These are phyloP conservation scores for Lates calcarifer DNA, from an alignment of 2,113 vertebrate species.

Conservation along the genomic window DNA sequence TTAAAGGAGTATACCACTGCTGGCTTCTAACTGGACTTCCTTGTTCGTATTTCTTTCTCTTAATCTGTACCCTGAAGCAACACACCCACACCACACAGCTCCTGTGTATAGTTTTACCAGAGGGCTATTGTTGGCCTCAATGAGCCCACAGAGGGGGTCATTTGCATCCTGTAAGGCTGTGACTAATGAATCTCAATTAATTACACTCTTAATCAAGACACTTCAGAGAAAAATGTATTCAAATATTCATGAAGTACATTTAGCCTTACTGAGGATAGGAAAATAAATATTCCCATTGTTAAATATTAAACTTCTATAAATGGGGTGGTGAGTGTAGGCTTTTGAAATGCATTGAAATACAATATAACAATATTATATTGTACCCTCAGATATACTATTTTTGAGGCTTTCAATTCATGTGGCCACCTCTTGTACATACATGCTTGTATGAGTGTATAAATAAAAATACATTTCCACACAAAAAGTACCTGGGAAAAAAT, in stretches of 20 bases:
- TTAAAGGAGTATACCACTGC: background rate
- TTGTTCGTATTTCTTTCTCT: conserved; percentile 30
- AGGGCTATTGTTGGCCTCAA: conserved; percentile 55
- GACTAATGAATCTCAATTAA: conserved; percentile 59
- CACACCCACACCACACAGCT: conserved; percentile 23
- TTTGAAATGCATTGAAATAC: background rate
- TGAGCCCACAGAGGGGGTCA: conserved; percentile 48
- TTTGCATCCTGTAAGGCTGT: conserved; percentile 59
- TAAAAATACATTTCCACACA: background rate
- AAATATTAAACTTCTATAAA: background rate
- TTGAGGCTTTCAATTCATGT: too few relatives aligned
- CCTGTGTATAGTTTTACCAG: conserved; percentile 31
- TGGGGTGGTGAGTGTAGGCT: background rate
- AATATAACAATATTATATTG: too few relatives aligned
- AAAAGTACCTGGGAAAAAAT: background rate
- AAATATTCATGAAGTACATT: background rate
- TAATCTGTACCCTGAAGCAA: conserved; percentile 51
- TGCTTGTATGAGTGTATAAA: background rate
- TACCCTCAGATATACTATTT: too few relatives aligned
- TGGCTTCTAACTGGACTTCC: conserved; percentile 34
- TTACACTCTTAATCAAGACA: conserved; percentile 39
- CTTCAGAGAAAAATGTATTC: background rate
- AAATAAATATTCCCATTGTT: background rate
- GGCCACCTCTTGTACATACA: too few relatives aligned
- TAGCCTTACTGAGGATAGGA: background rate